phyloP scores from a whole-genome alignment of 2,113 vertebrate genomes.

The Lipotes vexillifer region DNA sequence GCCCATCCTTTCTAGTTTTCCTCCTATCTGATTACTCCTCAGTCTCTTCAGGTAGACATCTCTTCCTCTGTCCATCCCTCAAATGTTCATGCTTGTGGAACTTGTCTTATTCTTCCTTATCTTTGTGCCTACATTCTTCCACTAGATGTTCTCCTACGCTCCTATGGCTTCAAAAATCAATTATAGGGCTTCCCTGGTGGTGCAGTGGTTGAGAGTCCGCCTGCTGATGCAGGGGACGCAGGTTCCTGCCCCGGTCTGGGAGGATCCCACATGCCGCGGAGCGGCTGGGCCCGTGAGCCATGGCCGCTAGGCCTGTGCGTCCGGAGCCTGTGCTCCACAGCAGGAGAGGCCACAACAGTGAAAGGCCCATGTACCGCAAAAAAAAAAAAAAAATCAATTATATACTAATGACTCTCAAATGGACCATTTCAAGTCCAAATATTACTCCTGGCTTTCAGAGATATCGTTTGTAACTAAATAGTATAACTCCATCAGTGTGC shows the following conservation, averaged over 20 bases:
- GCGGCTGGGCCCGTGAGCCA: no score
- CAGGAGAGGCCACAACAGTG: no score
- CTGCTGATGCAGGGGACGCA: no score
- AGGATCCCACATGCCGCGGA: no score
- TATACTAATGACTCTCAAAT: background rate
- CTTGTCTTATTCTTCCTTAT: background rate
- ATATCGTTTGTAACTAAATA: background rate
- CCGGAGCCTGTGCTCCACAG: no score
- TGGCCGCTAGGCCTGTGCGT: no score
- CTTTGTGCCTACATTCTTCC: background rate
- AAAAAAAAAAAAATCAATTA: background rate
- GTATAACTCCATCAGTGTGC: background rate
- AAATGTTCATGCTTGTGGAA: background rate
- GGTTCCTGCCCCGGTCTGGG: no score
- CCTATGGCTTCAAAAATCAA: background rate
- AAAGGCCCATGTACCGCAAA: no score
- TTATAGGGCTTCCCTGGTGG: background rate
- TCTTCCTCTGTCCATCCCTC: background rate
- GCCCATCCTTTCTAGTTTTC: background rate
- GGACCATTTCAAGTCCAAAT: background rate
- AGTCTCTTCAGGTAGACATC: background rate
- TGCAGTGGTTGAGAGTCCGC: no score
- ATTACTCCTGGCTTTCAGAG: background rate
- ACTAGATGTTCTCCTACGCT: background rate
- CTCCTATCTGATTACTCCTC: background rate